Conservation (phyloP, 2,888 invertebrate genomes). For the Camptogramma bilineatum region DNA sequence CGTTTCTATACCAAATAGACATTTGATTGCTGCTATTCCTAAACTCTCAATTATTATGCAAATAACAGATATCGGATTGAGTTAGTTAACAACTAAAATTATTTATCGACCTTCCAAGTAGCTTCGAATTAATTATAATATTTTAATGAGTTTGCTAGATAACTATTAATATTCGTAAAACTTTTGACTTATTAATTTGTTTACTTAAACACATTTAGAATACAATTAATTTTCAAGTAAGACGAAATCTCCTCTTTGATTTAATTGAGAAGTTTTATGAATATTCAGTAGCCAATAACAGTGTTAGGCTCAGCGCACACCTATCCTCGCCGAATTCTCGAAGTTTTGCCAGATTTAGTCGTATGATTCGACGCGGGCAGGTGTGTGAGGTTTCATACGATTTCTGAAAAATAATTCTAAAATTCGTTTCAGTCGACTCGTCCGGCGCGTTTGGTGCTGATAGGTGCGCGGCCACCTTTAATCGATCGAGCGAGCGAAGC, state of each 20-base stretch:
- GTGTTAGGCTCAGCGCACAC: neutral
- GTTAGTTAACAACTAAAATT: slow-evolving; percentile 23
- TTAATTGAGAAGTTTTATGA: neutral
- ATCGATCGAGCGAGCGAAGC: no score
- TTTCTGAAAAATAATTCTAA: no score
- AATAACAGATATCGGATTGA: slow-evolving; percentile 17
- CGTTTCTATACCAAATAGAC: no score
- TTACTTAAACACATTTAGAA: neutral
- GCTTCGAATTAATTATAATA: slow-evolving; percentile 25
- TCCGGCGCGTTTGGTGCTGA: no score
- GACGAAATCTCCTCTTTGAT: neutral
- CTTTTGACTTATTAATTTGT: slow-evolving; percentile 12
- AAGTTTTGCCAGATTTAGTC: no score
- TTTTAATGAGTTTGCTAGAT: slow-evolving; percentile 20
- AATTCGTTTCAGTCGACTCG: no score
- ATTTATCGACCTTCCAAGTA: slow-evolving; percentile 30
- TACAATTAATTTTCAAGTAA: neutral
- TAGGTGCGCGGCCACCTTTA: no score
- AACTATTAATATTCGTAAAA: slow-evolving; percentile 25
- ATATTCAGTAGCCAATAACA: neutral
- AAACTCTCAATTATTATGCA: slow-evolving; percentile 12
- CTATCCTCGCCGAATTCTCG: no score
- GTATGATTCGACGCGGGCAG: no score
- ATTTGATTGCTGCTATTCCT: no score
- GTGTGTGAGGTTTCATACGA: no score